Conservation (phyloP, 2,113 vertebrate species). For the Gymnocephalus cernua region DNA sequence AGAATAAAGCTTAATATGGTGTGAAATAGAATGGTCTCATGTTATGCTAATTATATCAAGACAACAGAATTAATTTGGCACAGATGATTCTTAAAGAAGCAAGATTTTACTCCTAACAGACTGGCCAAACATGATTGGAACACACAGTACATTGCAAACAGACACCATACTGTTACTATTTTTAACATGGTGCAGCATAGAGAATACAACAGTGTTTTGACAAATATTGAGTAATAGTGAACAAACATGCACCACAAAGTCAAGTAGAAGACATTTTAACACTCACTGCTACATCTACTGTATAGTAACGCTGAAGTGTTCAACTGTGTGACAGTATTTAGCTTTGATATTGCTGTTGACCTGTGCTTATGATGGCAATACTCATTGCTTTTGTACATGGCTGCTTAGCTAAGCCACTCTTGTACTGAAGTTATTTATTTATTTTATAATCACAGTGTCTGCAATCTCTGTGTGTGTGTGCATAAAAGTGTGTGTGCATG, state of each 20-base stretch:
- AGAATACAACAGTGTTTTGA: constrained; percentile 53
- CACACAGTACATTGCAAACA: constrained; percentile 48
- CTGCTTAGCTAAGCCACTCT: constrained; percentile 39
- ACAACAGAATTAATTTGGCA: constrained; percentile 44
- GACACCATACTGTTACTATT: constrained; percentile 44
- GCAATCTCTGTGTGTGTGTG: background rate
- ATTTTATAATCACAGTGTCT: constrained; percentile 45
- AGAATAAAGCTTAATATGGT: background rate
- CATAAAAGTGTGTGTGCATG: background rate
- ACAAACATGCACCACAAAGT: constrained; percentile 76
- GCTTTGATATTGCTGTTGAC: constrained; percentile 71
- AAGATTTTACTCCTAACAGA: constrained; percentile 16
- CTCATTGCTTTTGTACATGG: constrained; percentile 63
- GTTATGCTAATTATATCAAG: constrained; percentile 24
- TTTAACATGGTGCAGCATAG: constrained; percentile 43
- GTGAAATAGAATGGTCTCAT: background rate
- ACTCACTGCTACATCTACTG: constrained; percentile 58
- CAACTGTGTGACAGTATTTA: constrained; percentile 34
- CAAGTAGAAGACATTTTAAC: constrained; percentile 56
- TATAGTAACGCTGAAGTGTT: constrained; percentile 34
- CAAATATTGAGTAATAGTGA: constrained; percentile 61
- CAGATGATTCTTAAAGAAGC: constrained; percentile 24
- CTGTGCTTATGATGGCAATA: constrained; percentile 43
- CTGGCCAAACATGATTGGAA: constrained; percentile 27
- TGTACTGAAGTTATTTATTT: constrained; percentile 49